Percentiles rank a stretch among this genome's conserved stretches.
Evolutionary conservation across 2,888 invertebrate species (phyloP).

Genomic region (Plebejus anna): DNA sequence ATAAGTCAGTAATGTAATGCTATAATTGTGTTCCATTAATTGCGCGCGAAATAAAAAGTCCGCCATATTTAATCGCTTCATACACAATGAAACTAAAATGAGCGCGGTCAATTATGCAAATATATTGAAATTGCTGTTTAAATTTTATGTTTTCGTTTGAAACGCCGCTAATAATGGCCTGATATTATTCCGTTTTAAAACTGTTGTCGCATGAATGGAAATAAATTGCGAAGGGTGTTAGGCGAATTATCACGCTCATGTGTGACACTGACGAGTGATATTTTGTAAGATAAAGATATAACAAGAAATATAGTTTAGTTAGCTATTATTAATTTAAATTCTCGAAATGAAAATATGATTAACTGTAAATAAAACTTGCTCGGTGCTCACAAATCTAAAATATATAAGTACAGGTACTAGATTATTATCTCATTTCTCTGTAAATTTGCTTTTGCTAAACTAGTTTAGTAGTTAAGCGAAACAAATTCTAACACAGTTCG

Average conservation of each 20-base stretch:
- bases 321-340: too few species aligned
- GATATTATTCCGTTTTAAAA: conserved; percentile 22
- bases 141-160: conserved; percentile 28
- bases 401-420: too few species aligned
- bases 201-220: conserved; percentile 1
- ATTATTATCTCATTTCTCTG: background rate
- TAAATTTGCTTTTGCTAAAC: background rate
- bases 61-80: conserved; percentile 26
- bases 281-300: background rate
- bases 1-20: conserved; percentile 10
- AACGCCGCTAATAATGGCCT: conserved; percentile 5
- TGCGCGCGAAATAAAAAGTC: conserved; percentile 15
- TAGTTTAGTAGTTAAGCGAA: background rate
- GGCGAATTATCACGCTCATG: background rate
- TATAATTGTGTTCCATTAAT: conserved; percentile 12
- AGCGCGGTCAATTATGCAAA: conserved; percentile 28
- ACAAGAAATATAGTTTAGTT: too few species aligned
- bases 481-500: background rate
- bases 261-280: background rate
- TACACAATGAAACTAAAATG: conserved; percentile 28
- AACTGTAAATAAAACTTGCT: too few species aligned
- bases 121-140: conserved; percentile 29
- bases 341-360: too few species aligned
- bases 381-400: too few species aligned
- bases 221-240: background rate